Base-by-base conservation (phyloP, 2,797 vertebrate species). In the Sphaeramia orbicularis region DNA sequence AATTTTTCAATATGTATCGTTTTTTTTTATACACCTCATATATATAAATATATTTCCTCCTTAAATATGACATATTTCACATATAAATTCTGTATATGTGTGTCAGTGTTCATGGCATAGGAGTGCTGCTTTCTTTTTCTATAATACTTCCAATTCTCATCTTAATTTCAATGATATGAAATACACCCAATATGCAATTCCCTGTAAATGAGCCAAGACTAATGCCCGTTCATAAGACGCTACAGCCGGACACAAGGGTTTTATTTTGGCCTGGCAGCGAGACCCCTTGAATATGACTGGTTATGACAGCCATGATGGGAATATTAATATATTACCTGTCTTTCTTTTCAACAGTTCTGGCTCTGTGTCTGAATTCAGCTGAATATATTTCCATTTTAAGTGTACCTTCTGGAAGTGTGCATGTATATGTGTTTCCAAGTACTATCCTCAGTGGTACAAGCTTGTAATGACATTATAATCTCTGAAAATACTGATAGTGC, bases 381-480 rank as follows among this genome's bases (percentile, higher is more conserved):
- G 49, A 62, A 68, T 79, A 49, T 13, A 67, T 78, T 82, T 83
- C 72, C 32, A 69, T 80, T 76, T 65, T 55, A 77, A 74, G 44
- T 50, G 38, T 50, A 63, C 69, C 48, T 64, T 62, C 36, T 74
- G 36, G 41, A 63, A 57, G 66, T 65, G 47, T 16, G 21, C 63
- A 24, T 58, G 21, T 63, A 24, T 58, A 21, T 30, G 57, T 66
- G 63, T 65, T 57, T 54, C 64, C 16, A 55, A 75, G 70, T 63
- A 10, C 56, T 61, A 40, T 74, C 69, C 64, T 79, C 73, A 49
- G 56, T 45, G 58, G 70, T 42, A 57, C 53, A 58, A 71, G 63
- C 70, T 75, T 85, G 70, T 87, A 91, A 92, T 87, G 84, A 88
- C 84, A 82, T 91, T 86, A 83, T 82, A 87, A 90, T 88, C 81